Conservation (phyloP, 2,113 vertebrate species). For the Coturnix japonica region DNA sequence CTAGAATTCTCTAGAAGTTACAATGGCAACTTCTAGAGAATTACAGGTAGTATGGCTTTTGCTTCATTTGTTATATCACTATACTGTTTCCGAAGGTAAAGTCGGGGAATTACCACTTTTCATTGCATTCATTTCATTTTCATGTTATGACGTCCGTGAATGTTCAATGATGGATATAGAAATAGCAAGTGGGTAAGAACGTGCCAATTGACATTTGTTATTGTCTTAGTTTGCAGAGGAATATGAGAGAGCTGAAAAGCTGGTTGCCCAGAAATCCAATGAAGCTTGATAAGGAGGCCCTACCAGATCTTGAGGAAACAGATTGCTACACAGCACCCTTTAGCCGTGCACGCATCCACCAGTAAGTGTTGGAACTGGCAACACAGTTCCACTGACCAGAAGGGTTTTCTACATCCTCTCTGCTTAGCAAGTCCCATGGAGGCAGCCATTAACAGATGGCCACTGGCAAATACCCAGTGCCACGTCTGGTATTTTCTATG, state of each 20-base stretch:
- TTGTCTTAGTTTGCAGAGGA: conserved; percentile 85
- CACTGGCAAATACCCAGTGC: background rate
- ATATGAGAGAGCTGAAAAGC: conserved; percentile 90
- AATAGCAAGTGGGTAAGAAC: background rate
- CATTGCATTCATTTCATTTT: background rate
- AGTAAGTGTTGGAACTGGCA: conserved; percentile 81
- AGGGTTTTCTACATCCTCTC: background rate
- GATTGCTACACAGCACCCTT: conserved; percentile 98
- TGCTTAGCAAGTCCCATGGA: background rate
- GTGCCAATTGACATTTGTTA: background rate
- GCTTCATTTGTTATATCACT: background rate
- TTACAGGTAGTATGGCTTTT: background rate
- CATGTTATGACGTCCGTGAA: background rate
- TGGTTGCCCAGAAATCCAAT: conserved; percentile 97
- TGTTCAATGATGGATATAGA: fast-evolving
- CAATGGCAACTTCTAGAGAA: background rate
- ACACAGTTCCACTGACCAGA: background rate
- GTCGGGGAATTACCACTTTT: background rate
- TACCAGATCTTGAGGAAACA: conserved; percentile 93
- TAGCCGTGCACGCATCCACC: conserved; percentile 94
- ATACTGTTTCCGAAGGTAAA: background rate
- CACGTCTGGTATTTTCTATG: background rate
- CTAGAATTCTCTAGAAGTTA: too few species aligned
- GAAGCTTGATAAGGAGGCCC: conserved; percentile 96
- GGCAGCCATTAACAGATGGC: conserved; percentile 4